Percentiles rank a stretch among this genome's conserved stretches.
Evolutionary conservation across 2,888 invertebrate genomes (phyloP).

Genomic region (Morpho achilles): DNA sequence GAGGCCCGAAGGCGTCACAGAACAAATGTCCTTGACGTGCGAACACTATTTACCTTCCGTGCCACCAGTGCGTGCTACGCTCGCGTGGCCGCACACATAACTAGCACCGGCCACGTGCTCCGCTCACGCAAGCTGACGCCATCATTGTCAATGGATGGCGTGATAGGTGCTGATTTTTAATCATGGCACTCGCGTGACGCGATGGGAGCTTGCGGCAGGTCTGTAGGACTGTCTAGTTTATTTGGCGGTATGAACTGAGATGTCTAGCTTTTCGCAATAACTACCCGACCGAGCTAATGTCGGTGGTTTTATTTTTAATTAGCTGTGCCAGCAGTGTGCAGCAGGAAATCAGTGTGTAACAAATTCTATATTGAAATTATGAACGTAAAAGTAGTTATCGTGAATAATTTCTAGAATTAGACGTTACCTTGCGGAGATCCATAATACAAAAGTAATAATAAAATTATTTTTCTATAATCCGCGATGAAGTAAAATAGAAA

Average conservation of each 20-base stretch:
- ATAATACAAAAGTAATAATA: too few species aligned
- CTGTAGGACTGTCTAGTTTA: slow-evolving; percentile 10
- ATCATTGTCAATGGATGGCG: slow-evolving; percentile 71
- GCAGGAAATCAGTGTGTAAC: too few species aligned
- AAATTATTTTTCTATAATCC: too few species aligned
- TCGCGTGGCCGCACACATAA: slow-evolving; percentile 46
- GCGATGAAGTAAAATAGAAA: too few species aligned
- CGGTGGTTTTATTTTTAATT: too few species aligned
- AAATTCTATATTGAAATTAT: too few species aligned
- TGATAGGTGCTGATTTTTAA: slow-evolving; percentile 43
- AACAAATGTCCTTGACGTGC: slow-evolving; percentile 20
- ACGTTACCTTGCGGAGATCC: too few species aligned
- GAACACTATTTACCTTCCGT: slow-evolving; percentile 28
- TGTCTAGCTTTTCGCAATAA: background rate
- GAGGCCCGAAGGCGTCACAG: slow-evolving; percentile 10
- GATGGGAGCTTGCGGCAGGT: slow-evolving; percentile 30
- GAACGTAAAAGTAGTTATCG: too few species aligned
- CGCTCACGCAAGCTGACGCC: slow-evolving; percentile 60
- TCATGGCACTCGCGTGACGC: slow-evolving; percentile 32
- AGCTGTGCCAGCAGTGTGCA: too few species aligned
- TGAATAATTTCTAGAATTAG: too few species aligned
- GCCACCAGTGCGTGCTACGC: slow-evolving; percentile 44
- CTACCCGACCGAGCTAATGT: too few species aligned
- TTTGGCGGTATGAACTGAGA: too few species aligned
- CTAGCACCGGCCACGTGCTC: slow-evolving; percentile 55